Conservation (phyloP, 2,113 vertebrate genomes). For the Gobiocypris rarus region DNA sequence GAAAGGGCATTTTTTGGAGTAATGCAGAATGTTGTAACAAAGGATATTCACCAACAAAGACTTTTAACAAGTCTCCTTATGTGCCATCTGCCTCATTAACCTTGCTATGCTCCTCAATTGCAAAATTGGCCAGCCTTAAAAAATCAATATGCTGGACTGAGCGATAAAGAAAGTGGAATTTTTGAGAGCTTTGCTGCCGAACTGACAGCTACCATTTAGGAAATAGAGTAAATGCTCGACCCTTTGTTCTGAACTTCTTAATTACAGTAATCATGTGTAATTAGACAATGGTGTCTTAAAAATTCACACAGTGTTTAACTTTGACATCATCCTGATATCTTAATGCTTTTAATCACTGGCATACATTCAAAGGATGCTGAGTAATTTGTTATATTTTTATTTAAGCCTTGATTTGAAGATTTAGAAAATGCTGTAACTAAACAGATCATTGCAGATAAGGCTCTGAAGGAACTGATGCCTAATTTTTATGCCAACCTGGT, state of each 20-base stretch:
- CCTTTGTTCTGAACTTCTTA: constrained; percentile 62
- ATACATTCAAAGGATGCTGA: constrained; percentile 36
- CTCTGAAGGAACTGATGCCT: background rate
- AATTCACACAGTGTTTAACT: constrained; percentile 66
- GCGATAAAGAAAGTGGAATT: constrained; percentile 29
- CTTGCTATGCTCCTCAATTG: constrained; percentile 3
- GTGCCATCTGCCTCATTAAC: constrained; percentile 34
- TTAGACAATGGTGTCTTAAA: constrained; percentile 67
- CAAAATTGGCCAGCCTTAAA: constrained; percentile 47
- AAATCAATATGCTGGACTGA: constrained; percentile 44
- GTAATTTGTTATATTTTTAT: constrained; percentile 39
- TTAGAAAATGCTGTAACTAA: background rate
- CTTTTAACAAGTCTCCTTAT: constrained; percentile 34
- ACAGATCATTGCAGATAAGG: background rate
- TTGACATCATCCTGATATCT: constrained; percentile 53
- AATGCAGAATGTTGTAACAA: constrained; percentile 1
- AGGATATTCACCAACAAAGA: background rate
- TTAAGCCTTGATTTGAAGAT: constrained; percentile 11
- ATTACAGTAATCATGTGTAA: constrained; percentile 67
- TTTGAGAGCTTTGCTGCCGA: constrained; percentile 49
- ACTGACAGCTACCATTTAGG: constrained; percentile 55
- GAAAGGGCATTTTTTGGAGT: background rate
- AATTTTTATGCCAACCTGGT: background rate
- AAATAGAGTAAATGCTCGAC: constrained; percentile 50
- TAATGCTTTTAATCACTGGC: constrained; percentile 52